Evolutionary conservation across 2,797 vertebrate species (phyloP), one percentile per base, ranked within the genome.

Genomic region (Lagodon rhomboides): DNA sequence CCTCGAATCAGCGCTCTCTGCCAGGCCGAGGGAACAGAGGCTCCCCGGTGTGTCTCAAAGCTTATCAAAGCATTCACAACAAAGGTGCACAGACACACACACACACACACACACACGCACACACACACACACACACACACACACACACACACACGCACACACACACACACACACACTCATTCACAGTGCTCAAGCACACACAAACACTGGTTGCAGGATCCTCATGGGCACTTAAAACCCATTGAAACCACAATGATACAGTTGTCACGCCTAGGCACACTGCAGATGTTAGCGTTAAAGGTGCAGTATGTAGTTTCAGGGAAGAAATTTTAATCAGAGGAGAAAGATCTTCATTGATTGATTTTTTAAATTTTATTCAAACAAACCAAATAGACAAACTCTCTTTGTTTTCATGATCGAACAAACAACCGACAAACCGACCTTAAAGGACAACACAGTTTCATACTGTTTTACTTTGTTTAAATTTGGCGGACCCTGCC

Each of bases 1-100:
- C 73, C 68, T 83, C 77, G 85, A 83, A 88, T 86, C 84, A 77
- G 60, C 10, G 62, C 83, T 82, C 78, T 76, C 84, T 64, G 81
- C 67, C 58, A 74, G 82, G 55, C 66, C 76, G 64, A 62, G 84
- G 72, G 70, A 77, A 12, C 62, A 73, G 50, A 80, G 55, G 54
- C 68, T 66, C 84, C 74, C 59, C 66, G 15, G 51, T 34, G 65
- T 18, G 77, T 72, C 68, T 73, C 43, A 63, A 47, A 83, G 67
- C 78, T 68, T 72, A 56, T 69, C 67, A 73, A 80, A 75, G 53
- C 59, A 69, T 62, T 59, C 34, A 47, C 54, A 59, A 72, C 51
- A 78, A 51, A 69, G 20, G 23, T 53, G 30, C 59, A 56, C 51
- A 62, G 10, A 68, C 30, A 50, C 49, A n/a, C 50, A 23, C 22